Conservation (phyloP, 1,140 invertebrate genomes). For the Pseudomyrmex concolor region DNA sequence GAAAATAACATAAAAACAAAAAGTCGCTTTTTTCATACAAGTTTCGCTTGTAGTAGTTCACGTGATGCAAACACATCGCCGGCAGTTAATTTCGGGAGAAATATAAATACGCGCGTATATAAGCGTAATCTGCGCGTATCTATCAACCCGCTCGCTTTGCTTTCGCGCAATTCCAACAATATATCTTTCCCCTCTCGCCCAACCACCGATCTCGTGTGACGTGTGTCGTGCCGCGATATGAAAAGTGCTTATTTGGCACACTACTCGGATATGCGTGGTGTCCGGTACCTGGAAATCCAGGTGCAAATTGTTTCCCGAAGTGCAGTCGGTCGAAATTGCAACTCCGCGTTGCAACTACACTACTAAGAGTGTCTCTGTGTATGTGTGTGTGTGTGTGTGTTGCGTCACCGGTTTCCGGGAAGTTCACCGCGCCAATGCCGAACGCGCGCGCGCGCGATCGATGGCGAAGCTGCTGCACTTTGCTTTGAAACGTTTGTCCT, state of each 20-base stretch:
- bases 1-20: too few relatives aligned
- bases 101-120: too few relatives aligned
- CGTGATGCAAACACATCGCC: too few relatives aligned
- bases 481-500: conserved; percentile 7
- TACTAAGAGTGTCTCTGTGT: not conserved
- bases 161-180: not conserved
- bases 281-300: not conserved
- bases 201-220: not conserved
- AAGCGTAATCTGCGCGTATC: not conserved
- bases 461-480: not conserved
- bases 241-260: not conserved
- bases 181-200: not conserved
- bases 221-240: not conserved
- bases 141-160: too few relatives aligned
- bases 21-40: too few relatives aligned
- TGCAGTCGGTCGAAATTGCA: not conserved
- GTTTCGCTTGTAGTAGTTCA: too few relatives aligned
- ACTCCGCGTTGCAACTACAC: conserved; percentile 7
- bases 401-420: conserved; percentile 2
- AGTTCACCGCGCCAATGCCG: conserved; percentile 17
- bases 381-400: too few relatives aligned
- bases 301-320: conserved; percentile 29
- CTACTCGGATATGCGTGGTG: too few relatives aligned
- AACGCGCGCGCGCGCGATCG: conserved; percentile 8
- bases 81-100: too few relatives aligned